Evolutionary conservation across 2,113 vertebrate genomes (phyloP).

Genomic region (Zosterops hypoxanthus): DNA sequence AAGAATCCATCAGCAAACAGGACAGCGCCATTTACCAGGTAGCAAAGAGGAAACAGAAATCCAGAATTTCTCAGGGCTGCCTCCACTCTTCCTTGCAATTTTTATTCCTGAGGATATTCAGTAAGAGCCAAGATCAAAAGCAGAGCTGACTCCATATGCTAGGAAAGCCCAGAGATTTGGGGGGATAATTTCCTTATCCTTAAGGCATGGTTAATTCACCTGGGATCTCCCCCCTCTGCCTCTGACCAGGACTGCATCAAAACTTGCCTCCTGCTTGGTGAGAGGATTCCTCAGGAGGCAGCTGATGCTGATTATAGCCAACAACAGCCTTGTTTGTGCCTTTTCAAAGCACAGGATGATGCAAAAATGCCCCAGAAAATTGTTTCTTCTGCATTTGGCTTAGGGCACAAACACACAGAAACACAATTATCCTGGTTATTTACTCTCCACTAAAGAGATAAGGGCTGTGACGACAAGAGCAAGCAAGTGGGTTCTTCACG

Average conservation of each 20-base stretch:
- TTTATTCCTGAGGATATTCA: background rate
- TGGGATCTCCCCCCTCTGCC: background rate
- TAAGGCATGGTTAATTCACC: background rate
- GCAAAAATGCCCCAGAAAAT: background rate
- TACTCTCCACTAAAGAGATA: background rate
- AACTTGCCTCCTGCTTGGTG: background rate
- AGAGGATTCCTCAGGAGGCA: rapidly evolving
- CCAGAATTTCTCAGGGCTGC: background rate
- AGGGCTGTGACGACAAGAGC: background rate
- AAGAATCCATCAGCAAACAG: background rate
- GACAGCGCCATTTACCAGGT: background rate
- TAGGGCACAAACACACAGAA: background rate
- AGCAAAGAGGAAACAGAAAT: background rate
- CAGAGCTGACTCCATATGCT: rapidly evolving
- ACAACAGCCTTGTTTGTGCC: background rate
- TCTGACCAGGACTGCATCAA: background rate
- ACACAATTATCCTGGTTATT: background rate
- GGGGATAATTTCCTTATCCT: background rate
- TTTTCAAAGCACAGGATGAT: background rate
- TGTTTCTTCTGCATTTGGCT: background rate
- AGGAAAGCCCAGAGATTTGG: background rate
- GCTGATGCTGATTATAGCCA: background rate
- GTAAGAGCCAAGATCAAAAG: background rate
- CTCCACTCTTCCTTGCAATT: background rate
- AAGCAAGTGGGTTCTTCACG: background rate